Evolutionary conservation across 2,113 vertebrate genomes (phyloP).

Genomic region (Orthonyx spaldingii): DNA sequence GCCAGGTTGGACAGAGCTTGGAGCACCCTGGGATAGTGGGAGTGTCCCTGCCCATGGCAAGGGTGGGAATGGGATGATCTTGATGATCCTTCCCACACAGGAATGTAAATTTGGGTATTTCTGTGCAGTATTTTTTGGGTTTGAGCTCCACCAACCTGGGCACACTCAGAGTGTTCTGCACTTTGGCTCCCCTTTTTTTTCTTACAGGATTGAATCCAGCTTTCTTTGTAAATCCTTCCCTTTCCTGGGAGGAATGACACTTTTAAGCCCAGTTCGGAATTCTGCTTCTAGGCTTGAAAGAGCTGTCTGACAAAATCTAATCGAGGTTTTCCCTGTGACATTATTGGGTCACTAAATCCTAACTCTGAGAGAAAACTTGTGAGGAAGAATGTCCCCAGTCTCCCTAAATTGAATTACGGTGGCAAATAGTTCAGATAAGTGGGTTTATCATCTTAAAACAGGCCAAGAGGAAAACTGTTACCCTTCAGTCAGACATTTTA

Average conservation of each 20-base stretch:
- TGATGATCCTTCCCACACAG: neutral
- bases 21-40: fast-evolving
- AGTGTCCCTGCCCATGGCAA: neutral
- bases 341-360: constrained; percentile 7
- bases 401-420: neutral
- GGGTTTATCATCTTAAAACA: neutral
- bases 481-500: neutral
- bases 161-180: neutral
- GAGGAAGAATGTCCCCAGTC: neutral
- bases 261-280: neutral
- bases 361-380: neutral
- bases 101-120: neutral
- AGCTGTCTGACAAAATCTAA: neutral
- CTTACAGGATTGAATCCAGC: neutral
- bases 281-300: neutral
- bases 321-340: neutral
- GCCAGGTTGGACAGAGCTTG: fast-evolving
- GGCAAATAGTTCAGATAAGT: neutral
- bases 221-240: neutral
- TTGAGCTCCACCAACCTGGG: neutral
- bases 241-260: neutral
- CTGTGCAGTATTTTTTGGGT: neutral
- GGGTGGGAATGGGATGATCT: neutral
- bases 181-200: neutral
- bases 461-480: neutral